Evolutionary conservation across 2,888 invertebrate genomes (phyloP).

Genomic region (Plebejus melissa): DNA sequence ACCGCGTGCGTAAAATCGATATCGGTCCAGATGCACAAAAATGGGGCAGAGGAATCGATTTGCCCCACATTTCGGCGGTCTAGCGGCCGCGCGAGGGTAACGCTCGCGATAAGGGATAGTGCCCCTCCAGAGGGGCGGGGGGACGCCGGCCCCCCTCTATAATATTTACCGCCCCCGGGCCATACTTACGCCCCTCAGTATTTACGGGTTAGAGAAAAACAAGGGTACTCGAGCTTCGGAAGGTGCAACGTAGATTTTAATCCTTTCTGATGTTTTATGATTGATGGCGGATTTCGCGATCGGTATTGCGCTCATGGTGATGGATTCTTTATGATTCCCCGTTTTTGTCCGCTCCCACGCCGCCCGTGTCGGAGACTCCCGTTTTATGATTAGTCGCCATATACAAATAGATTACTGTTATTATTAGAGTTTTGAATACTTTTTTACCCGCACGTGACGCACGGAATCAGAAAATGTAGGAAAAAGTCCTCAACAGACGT

Average conservation of each 20-base stretch:
- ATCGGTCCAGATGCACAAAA: constrained; percentile 78
- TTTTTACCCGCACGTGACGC: constrained; percentile 7
- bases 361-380: constrained; percentile 51
- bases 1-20: constrained; percentile 61
- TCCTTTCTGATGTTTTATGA: constrained; percentile 79
- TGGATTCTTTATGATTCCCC: constrained; percentile 70
- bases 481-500: constrained; percentile 41
- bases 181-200: constrained; percentile 79
- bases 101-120: constrained; percentile 79
- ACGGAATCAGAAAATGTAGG: constrained; percentile 24
- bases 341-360: constrained; percentile 46
- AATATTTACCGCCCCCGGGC: constrained; percentile 79
- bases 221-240: constrained; percentile 78
- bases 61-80: constrained; percentile 76
- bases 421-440: neutral
- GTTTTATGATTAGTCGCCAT: constrained; percentile 50
- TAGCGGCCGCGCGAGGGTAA: constrained; percentile 76
- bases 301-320: constrained; percentile 70
- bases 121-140: constrained; percentile 64
- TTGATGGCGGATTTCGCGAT: constrained; percentile 77
- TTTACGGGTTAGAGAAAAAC: constrained; percentile 80
- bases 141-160: constrained; percentile 65
- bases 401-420: constrained; percentile 36
- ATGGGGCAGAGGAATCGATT: constrained; percentile 77
- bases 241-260: constrained; percentile 80